A percentile compares a stretch with the other conserved stretches of the same genome.
Evolutionary conservation across 2,113 vertebrate species (phyloP).

Genomic region (Globicephala melas): DNA sequence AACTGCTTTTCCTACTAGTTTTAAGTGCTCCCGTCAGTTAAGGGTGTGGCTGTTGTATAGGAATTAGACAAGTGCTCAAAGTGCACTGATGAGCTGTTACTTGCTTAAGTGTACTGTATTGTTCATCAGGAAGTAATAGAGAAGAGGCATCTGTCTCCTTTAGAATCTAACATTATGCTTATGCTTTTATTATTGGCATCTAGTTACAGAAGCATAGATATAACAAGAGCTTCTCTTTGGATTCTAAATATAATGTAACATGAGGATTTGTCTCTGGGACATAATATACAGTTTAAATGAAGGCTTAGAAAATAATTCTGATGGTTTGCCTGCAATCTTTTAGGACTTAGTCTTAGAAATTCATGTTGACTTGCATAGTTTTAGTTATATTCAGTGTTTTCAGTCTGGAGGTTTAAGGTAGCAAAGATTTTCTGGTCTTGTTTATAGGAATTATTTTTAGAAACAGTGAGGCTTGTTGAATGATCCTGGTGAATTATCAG

Average conservation of each 20-base stretch:
- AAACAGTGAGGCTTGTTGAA: not conserved
- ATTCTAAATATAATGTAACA: not conserved
- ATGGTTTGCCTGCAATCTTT: not conserved
- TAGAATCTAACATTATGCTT: constrained; percentile 23
- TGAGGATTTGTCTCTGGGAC: not conserved
- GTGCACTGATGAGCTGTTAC: not conserved
- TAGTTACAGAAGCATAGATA: constrained; percentile 19
- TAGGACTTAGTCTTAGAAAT: constrained; percentile 7
- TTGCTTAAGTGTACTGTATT: not conserved
- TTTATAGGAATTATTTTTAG: constrained; percentile 32
- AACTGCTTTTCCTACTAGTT: not conserved
- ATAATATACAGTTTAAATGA: constrained; percentile 46
- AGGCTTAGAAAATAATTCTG: constrained; percentile 30
- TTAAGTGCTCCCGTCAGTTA: not conserved
- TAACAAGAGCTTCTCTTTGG: constrained; percentile 27
- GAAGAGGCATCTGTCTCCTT: not conserved
- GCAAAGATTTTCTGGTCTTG: constrained; percentile 43
- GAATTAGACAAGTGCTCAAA: not conserved
- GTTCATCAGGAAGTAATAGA: constrained; percentile 19
- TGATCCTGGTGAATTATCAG: not conserved
- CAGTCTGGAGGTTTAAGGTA: not conserved
- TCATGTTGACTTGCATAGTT: not conserved
- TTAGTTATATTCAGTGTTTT: not conserved
- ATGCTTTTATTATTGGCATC: constrained; percentile 17
- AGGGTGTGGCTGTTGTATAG: not conserved